phyloP scores from a whole-genome alignment of 2,888 invertebrate genomes.

The Chesias legatella region DNA sequence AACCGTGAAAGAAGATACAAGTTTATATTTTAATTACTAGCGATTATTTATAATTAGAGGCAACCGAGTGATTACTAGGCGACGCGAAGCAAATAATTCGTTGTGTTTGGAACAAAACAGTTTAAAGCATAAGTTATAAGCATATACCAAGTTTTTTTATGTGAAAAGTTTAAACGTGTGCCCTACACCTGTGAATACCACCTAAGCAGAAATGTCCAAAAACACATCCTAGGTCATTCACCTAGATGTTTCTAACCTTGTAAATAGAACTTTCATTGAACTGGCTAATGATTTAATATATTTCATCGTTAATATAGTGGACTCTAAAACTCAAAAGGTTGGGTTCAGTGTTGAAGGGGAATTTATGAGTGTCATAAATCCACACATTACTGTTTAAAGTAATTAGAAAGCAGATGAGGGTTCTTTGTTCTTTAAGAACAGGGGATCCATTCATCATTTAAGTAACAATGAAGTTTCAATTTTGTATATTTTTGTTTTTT shows the following conservation, averaged over 20 bases:
- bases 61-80: constrained; percentile 21
- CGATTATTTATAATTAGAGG: constrained; percentile 20
- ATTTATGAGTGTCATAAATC: constrained; percentile 43
- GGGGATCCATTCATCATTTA: constrained; percentile 19
- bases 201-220: constrained; percentile 47
- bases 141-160: too few relatives aligned
- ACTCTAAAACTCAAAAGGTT: constrained; percentile 20
- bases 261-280: constrained; percentile 54
- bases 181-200: constrained; percentile 40
- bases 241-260: constrained; percentile 68
- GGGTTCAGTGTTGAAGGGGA: constrained; percentile 15
- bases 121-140: not conserved
- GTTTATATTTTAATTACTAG: constrained; percentile 13
- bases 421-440: constrained; percentile 51
- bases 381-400: constrained; percentile 49
- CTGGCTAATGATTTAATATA: constrained; percentile 53
- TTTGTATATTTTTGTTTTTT: constrained; percentile 1
- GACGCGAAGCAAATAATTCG: constrained; percentile 27
- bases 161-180: constrained; percentile 44
- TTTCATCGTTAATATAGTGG: constrained; percentile 8
- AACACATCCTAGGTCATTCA: constrained; percentile 52
- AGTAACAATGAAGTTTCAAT: constrained; percentile 10
- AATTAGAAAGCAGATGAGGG: constrained; percentile 60
- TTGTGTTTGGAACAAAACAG: constrained; percentile 17
- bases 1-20: constrained; percentile 16